Evolutionary conservation across 2,797 vertebrate species (phyloP).

Genomic region (Myotis daubentonii): DNA sequence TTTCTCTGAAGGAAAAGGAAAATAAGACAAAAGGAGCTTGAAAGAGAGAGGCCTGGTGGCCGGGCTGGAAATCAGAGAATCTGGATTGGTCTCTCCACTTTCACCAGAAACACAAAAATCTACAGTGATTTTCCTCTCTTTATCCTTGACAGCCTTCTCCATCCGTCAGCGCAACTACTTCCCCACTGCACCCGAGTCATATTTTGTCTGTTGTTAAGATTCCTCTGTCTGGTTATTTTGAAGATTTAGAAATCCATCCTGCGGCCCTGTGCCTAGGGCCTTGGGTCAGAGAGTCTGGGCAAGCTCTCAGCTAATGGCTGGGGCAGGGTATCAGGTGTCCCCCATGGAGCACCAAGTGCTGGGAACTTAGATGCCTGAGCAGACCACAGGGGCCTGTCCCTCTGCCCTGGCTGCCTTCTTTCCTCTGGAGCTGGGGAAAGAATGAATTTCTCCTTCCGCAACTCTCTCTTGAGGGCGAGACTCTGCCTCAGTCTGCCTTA

Average conservation of each 20-base stretch:
- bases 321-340: conserved; percentile 19
- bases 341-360: background rate
- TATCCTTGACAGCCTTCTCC: background rate
- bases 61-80: background rate
- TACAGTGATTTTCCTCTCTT: background rate
- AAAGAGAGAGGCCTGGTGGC: background rate
- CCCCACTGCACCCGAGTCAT: background rate
- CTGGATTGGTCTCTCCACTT: background rate
- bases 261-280: background rate
- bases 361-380: background rate
- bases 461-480: background rate
- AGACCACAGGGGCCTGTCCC: background rate
- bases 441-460: conserved; percentile 9
- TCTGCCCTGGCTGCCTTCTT: background rate
- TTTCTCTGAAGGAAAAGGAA: conserved; percentile 18
- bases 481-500: background rate
- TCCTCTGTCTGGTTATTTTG: conserved; percentile 54
- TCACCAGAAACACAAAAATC: background rate
- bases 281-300: background rate
- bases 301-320: background rate
- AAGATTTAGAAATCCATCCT: conserved; percentile 42
- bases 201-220: conserved; percentile 7
- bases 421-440: background rate
- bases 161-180: background rate
- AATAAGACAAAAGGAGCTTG: conserved; percentile 14